phyloP scores from a whole-genome alignment of 2,113 vertebrate genomes.

The Tenebrosternarchus preto region DNA sequence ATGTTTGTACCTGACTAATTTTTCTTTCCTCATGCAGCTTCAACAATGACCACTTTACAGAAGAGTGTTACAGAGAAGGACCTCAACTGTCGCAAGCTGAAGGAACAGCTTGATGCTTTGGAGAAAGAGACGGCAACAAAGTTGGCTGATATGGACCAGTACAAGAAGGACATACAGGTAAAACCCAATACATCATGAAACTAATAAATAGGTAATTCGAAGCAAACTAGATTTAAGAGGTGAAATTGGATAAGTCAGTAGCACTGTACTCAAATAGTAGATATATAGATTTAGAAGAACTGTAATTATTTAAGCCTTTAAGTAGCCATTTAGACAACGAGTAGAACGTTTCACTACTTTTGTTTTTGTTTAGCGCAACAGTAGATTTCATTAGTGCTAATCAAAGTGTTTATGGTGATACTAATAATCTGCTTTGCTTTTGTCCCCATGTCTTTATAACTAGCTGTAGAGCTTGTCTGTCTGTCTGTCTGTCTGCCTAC shows the following conservation, averaged over 20 bases:
- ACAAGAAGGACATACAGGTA: slow-evolving; percentile 90
- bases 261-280: background rate
- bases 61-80: slow-evolving; percentile 81
- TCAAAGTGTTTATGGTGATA: slow-evolving; percentile 14
- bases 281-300: too few species aligned
- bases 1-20: background rate
- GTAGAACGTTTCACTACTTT: too few species aligned
- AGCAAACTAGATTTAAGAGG: background rate
- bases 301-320: too few species aligned
- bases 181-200: background rate
- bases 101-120: slow-evolving; percentile 82
- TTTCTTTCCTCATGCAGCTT: slow-evolving; percentile 53
- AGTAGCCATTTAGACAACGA: too few species aligned
- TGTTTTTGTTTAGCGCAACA: background rate
- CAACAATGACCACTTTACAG: slow-evolving; percentile 71
- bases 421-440: slow-evolving; percentile 52
- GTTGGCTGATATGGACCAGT: slow-evolving; percentile 87
- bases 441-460: slow-evolving; percentile 51
- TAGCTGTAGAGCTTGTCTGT: slow-evolving; percentile 54
- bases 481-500: slow-evolving; percentile 51
- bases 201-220: slow-evolving; percentile 75
- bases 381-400: background rate
- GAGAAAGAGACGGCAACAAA: slow-evolving; percentile 89
- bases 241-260: background rate
- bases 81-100: slow-evolving; percentile 83